phyloP scores from a whole-genome alignment of 2,888 invertebrate genomes.

The Yponomeuta malinellus region DNA sequence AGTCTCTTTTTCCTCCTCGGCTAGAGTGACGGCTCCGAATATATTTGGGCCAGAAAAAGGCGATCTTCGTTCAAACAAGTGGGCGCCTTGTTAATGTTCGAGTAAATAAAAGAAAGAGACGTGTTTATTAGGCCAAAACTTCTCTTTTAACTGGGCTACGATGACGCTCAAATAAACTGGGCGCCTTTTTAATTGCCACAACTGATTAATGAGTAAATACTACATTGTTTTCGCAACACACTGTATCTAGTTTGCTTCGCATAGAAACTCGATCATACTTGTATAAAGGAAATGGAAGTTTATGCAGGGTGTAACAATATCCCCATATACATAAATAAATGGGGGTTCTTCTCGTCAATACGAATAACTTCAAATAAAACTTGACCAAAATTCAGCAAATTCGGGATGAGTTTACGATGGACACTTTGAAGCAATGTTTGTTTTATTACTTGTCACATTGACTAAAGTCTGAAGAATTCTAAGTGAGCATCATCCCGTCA shows the following conservation, averaged over 20 bases:
- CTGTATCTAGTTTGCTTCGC: background rate
- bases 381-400: too few species aligned
- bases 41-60: slow-evolving; percentile 55
- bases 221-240: slow-evolving; percentile 36
- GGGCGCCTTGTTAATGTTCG: slow-evolving; percentile 48
- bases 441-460: too few species aligned
- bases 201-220: slow-evolving; percentile 28
- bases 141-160: slow-evolving; percentile 40
- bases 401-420: too few species aligned
- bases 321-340: too few species aligned
- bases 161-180: slow-evolving; percentile 52
- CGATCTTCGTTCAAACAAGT: slow-evolving; percentile 61
- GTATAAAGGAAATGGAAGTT: background rate
- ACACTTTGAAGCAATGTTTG: too few species aligned
- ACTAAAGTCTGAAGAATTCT: too few species aligned
- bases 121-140: slow-evolving; percentile 57
- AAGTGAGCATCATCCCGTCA: too few species aligned
- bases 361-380: too few species aligned
- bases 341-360: too few species aligned
- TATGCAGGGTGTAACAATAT: background rate
- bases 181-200: slow-evolving; percentile 46
- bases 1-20: slow-evolving; percentile 55
- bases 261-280: slow-evolving; percentile 26
- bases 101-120: slow-evolving; percentile 57
- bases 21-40: slow-evolving; percentile 54